Evolutionary conservation across 2,797 vertebrate genomes (phyloP).

Genomic region (Natrix natrix): DNA sequence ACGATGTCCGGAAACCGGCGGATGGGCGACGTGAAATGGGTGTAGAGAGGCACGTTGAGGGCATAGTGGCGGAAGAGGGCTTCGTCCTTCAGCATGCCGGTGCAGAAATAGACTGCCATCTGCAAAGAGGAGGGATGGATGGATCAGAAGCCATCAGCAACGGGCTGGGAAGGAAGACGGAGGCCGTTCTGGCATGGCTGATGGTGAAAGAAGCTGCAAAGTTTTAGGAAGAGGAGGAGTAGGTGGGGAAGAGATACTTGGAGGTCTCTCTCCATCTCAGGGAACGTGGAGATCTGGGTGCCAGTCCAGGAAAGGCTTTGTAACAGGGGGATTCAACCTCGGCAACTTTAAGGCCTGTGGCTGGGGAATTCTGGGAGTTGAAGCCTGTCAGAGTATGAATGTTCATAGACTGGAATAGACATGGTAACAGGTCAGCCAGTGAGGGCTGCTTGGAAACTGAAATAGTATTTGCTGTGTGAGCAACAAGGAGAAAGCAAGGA

Average conservation of each 20-base stretch:
- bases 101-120: conserved; percentile 96
- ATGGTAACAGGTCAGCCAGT: no score
- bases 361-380: background rate
- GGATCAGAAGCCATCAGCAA: background rate
- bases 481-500: no score
- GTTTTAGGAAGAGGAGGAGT: background rate
- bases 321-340: no score
- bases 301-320: no score
- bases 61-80: conserved; percentile 86
- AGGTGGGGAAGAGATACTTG: background rate
- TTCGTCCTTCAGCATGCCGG: conserved; percentile 73
- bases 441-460: no score
- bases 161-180: background rate
- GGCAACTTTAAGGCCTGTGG: no score
- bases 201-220: background rate
- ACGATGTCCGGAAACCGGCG: conserved; percentile 90
- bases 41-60: conserved; percentile 95
- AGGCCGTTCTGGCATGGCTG: background rate
- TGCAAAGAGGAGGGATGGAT: conserved; percentile 47
- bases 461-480: no score
- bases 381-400: background rate
- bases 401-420: no score
- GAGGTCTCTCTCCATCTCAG: background rate
- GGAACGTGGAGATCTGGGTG: background rate
- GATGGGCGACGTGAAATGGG: conserved; percentile 97